These are phyloP conservation scores for Trachelus iudaicus DNA, from an alignment of 2,888 invertebrate genomes.

Conservation along the genomic window DNA sequence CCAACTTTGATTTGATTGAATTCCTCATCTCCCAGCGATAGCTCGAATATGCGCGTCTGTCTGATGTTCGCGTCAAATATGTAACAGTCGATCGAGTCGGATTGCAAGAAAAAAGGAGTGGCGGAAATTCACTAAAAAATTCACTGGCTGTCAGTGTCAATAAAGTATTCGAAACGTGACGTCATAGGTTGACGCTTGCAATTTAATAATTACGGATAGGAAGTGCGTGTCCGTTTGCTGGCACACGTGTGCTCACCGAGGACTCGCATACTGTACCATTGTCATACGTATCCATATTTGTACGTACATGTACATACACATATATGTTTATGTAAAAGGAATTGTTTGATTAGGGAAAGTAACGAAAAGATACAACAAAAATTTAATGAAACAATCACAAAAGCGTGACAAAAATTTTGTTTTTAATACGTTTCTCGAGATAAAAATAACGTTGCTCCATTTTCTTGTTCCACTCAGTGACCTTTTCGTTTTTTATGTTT, in stretches of 20 bases:
- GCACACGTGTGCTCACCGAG: neutral
- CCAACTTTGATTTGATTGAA: neutral
- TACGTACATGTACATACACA: neutral
- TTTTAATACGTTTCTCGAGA: neutral
- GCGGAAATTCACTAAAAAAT: neutral
- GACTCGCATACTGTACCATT: neutral
- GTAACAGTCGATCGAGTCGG: neutral
- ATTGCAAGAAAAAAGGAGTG: neutral
- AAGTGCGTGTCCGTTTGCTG: neutral
- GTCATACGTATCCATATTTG: neutral
- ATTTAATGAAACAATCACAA: neutral
- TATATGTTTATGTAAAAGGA: no score
- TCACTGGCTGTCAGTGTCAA: neutral
- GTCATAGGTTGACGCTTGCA: neutral
- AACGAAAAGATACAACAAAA: neutral
- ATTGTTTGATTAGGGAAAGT: no score
- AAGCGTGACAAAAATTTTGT: neutral
- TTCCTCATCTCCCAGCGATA: neutral
- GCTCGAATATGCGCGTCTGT: neutral
- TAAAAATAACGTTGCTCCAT: neutral
- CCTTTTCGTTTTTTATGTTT: neutral
- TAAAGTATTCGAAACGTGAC: neutral
- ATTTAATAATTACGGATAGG: neutral
- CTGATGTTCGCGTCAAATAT: neutral
- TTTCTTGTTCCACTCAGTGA: neutral